Evolutionary conservation across 2,888 invertebrate genomes (phyloP).

Genomic region (Hermaeophaga mercurialis): DNA sequence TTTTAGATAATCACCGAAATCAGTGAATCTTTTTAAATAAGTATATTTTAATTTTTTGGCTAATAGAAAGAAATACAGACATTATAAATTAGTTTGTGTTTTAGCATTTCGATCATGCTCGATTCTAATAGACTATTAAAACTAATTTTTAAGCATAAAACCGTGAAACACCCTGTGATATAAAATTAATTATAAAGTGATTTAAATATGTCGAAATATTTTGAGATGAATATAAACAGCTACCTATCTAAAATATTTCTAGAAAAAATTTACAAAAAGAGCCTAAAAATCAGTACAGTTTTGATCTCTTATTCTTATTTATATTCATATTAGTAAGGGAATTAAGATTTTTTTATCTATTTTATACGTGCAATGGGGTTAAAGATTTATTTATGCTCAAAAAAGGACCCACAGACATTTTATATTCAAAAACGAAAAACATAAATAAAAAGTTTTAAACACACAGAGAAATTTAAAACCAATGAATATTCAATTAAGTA

Average conservation of each 20-base stretch:
- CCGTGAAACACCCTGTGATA: constrained; percentile 17
- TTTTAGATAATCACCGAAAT: no score
- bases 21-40: no score
- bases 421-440: constrained; percentile 19
- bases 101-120: background rate
- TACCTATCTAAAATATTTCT: constrained; percentile 29
- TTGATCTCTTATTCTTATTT: constrained; percentile 33
- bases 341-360: constrained; percentile 32
- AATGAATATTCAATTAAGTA: constrained; percentile 20
- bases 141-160: background rate
- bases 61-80: background rate
- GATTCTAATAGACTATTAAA: background rate
- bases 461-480: constrained; percentile 10
- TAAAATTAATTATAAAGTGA: constrained; percentile 12
- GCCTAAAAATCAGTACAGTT: constrained; percentile 31
- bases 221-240: constrained; percentile 27
- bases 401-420: constrained; percentile 21
- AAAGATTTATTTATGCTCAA: constrained; percentile 39
- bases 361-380: constrained; percentile 34
- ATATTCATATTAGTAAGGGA: constrained; percentile 37
- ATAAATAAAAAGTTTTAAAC: constrained; percentile 1
- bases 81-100: background rate
- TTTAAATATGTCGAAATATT: constrained; percentile 16
- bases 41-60: no score
- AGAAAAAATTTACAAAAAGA: constrained; percentile 32